A percentile compares a stretch with the other conserved stretches of the same genome.
Conservation (phyloP, 2,797 vertebrate genomes). For the Catostomus latipinnis region DNA sequence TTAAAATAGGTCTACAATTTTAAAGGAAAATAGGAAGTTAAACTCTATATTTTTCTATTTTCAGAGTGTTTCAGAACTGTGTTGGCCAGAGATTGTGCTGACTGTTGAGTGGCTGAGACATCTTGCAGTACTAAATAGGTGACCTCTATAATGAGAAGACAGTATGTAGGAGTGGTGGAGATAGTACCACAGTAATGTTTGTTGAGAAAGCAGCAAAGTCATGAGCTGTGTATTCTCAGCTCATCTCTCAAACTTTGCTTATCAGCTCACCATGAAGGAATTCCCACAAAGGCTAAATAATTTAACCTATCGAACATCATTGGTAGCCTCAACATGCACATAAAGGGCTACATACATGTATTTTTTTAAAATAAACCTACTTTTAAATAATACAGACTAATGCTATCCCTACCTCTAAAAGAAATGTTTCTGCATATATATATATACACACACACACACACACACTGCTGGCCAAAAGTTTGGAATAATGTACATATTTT, state of each 20-base stretch:
- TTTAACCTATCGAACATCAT: slow-evolving; percentile 5
- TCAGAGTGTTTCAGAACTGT: neutral
- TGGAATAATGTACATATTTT: too few relatives aligned
- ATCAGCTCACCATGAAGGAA: slow-evolving; percentile 58
- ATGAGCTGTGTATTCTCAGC: slow-evolving; percentile 34
- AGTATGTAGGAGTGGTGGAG: slow-evolving; percentile 23
- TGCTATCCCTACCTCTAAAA: neutral
- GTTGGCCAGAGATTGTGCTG: neutral
- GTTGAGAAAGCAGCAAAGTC: slow-evolving; percentile 48
- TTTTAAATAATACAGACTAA: neutral
- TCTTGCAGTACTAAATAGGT: neutral
- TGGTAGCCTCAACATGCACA: slow-evolving; percentile 17
- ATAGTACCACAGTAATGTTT: slow-evolving; percentile 38
- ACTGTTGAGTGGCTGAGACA: neutral
- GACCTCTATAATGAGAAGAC: slow-evolving; percentile 13
- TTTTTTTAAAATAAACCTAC: neutral
- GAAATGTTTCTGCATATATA: neutral
- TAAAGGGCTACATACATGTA: neutral
- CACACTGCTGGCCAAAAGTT: too few relatives aligned
- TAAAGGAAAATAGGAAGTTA: neutral
- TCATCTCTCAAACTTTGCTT: slow-evolving; percentile 39
- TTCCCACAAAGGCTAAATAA: slow-evolving; percentile 41
- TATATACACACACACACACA: too few relatives aligned
- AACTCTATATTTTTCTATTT: too few relatives aligned
- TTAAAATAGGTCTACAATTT: neutral